A percentile compares a stretch with the other conserved stretches of the same genome.
Evolutionary conservation across 2,888 invertebrate genomes (phyloP).

Genomic region (Drosophila demipolita): DNA sequence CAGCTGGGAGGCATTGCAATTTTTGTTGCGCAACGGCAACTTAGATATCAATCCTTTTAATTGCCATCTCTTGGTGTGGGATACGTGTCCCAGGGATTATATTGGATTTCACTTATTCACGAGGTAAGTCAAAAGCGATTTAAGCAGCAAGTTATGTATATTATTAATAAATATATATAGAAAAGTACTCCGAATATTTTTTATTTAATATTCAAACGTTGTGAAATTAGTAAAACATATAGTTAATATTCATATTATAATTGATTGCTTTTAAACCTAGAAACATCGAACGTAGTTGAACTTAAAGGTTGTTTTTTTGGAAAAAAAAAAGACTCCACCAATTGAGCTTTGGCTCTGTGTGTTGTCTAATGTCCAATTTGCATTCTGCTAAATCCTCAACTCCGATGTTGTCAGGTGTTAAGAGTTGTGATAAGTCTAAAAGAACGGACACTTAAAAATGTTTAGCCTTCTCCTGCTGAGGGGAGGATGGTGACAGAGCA

Average conservation of each 20-base stretch:
- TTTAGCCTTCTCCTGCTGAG: no score
- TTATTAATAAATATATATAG: no score
- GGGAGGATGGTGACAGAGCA: not conserved
- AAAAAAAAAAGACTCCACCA: not conserved
- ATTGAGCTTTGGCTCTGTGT: no score
- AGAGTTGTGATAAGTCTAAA: no score
- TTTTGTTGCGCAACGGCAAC: slow-evolving; percentile 68
- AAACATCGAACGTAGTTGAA: not conserved
- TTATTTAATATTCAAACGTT: not conserved
- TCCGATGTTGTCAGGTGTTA: no score
- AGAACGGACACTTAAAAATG: no score
- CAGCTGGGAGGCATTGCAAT: slow-evolving; percentile 55
- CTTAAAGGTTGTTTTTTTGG: not conserved
- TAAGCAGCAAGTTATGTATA: not conserved
- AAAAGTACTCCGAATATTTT: not conserved
- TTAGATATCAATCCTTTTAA: slow-evolving; percentile 79
- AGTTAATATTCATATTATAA: not conserved
- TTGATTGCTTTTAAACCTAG: not conserved
- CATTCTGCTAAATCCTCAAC: no score
- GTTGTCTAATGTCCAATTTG: no score
- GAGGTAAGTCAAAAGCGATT: slow-evolving; percentile 54
- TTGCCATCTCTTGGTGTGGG: slow-evolving; percentile 66
- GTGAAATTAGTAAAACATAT: not conserved
- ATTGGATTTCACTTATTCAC: slow-evolving; percentile 70
- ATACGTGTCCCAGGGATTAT: slow-evolving; percentile 73